phyloP scores from a whole-genome alignment of 1,140 invertebrate genomes.

The Drosophila serrata region DNA sequence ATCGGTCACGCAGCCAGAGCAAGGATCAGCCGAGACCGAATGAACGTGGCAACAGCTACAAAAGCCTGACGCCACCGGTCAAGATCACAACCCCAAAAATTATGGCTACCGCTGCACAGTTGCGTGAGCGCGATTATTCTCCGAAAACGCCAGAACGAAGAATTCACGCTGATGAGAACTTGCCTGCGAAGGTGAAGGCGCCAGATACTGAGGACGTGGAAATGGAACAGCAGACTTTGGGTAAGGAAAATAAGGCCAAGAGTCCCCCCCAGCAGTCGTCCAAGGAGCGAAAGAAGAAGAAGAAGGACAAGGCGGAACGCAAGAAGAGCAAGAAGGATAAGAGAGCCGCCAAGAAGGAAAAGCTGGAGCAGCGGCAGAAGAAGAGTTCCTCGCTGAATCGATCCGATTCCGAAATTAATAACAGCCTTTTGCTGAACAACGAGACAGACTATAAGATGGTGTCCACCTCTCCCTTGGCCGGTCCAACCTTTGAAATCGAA shows the following conservation, averaged over 20 bases:
- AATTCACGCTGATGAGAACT: constrained; percentile 16
- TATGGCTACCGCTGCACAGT: constrained; percentile 13
- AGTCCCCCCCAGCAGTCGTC: constrained; percentile 14
- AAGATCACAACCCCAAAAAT: constrained; percentile 46
- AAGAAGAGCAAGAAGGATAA: constrained; percentile 77
- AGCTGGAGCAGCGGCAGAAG: constrained; percentile 32
- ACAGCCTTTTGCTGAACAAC: background rate
- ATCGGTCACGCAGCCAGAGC: constrained; percentile 48
- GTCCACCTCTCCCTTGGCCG: constrained; percentile 1
- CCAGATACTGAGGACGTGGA: constrained; percentile 18
- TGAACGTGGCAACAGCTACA: constrained; percentile 30
- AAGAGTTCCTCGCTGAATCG: constrained; percentile 45
- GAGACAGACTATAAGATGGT: constrained; percentile 21
- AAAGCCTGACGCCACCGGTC: constrained; percentile 65
- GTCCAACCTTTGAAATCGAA: constrained; percentile 21
- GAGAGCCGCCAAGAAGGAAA: constrained; percentile 85
- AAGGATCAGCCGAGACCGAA: constrained; percentile 29
- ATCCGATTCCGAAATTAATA: constrained; percentile 36
- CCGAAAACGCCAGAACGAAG: constrained; percentile 61
- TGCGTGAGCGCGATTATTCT: constrained; percentile 28
- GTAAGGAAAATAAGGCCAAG: constrained; percentile 61
- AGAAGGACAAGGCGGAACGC: constrained; percentile 77
- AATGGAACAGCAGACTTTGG: constrained; percentile 18
- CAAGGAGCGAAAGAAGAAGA: constrained; percentile 86
- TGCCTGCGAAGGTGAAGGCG: background rate